Percentiles rank a stretch among this genome's conserved stretches.
Evolutionary conservation across 2,888 invertebrate species (phyloP).

Genomic region (Rhimphoctona megacephalus): DNA sequence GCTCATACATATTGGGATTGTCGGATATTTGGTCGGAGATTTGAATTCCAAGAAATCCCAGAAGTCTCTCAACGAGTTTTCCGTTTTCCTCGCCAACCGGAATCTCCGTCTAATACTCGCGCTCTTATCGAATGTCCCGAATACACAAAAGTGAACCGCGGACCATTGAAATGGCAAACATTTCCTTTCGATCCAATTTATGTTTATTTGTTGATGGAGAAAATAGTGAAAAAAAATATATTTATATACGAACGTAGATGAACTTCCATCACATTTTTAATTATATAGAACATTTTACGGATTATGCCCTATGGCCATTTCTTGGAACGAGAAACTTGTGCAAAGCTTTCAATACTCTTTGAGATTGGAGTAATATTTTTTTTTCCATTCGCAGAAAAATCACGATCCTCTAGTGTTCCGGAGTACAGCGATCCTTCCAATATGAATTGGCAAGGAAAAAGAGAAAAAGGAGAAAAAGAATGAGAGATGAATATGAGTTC

Average conservation of each 20-base stretch:
- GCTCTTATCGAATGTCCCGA: background rate
- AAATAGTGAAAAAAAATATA: background rate
- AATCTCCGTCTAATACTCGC: too few species aligned
- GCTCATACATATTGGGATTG: background rate
- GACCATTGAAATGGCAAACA: background rate
- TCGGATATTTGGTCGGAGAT: slow-evolving; percentile 1
- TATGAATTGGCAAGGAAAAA: slow-evolving; percentile 14
- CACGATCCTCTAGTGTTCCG: background rate
- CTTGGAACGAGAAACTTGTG: background rate
- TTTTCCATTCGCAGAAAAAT: background rate
- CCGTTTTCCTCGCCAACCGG: background rate
- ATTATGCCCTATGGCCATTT: background rate
- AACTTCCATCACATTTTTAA: background rate
- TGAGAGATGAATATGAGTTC: background rate
- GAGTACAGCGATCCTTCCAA: background rate
- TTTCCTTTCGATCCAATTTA: background rate
- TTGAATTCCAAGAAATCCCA: background rate
- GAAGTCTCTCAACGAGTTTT: slow-evolving; percentile 30
- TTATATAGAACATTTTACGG: background rate
- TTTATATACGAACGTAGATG: background rate
- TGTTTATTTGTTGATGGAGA: background rate
- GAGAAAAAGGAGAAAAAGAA: slow-evolving; percentile 4
- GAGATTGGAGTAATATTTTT: background rate
- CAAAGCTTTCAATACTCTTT: background rate
- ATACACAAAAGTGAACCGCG: slow-evolving; percentile 16